Percentiles rank a stretch among this genome's conserved stretches.
Evolutionary conservation across 2,888 invertebrate genomes (phyloP).

Genomic region (Tenodera sinensis): DNA sequence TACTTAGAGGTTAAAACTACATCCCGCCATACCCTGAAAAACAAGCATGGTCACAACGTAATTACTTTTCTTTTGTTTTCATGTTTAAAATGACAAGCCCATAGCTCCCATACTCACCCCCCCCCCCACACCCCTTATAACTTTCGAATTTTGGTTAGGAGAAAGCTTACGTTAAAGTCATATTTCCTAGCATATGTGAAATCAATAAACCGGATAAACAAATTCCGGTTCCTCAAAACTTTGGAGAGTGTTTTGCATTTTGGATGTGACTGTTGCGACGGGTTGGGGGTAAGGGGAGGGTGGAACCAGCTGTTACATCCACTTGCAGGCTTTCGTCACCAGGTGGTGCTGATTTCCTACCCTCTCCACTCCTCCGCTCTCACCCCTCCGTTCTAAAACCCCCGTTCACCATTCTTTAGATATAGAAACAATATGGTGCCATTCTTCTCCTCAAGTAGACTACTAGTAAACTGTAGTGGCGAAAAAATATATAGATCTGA

Average conservation of each 20-base stretch:
- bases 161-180: not conserved
- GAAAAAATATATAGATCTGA: not conserved
- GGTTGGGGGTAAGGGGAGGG: conserved; percentile 33
- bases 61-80: no score
- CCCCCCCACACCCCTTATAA: not conserved
- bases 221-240: not conserved
- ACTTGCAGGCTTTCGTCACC: conserved; percentile 28
- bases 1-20: no score
- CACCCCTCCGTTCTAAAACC: not conserved
- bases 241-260: conserved; percentile 6
- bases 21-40: no score
- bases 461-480: not conserved
- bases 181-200: not conserved
- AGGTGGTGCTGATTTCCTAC: conserved; percentile 32
- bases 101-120: no score
- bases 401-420: conserved; percentile 14
- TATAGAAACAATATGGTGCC: conserved; percentile 25
- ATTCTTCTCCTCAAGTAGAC: not conserved
- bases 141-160: not conserved
- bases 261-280: conserved; percentile 6
- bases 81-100: no score
- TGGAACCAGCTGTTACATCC: conserved; percentile 31
- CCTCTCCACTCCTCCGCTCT: conserved; percentile 7
- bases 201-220: conserved; percentile 1
- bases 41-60: no score